phyloP scores from a whole-genome alignment of 2,888 invertebrate genomes.

The Scaptomyza flava region DNA sequence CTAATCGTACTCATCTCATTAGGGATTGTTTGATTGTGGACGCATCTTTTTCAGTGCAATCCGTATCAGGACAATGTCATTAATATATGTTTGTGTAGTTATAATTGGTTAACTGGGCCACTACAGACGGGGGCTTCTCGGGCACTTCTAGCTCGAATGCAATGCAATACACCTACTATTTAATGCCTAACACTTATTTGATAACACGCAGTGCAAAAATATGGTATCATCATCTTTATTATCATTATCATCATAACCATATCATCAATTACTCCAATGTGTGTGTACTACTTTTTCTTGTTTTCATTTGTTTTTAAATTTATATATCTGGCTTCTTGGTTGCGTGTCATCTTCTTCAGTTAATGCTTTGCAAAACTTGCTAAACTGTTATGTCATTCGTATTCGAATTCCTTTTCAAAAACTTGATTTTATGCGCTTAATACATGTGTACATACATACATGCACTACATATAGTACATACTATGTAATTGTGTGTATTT shows the following conservation, averaged over 20 bases:
- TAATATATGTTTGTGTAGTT: conserved; percentile 4
- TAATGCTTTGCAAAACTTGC: conserved; percentile 22
- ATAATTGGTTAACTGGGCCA: conserved; percentile 25
- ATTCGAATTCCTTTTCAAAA: conserved; percentile 19
- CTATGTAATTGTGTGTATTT: conserved; percentile 27
- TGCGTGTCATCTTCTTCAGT: conserved; percentile 3
- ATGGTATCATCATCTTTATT: conserved; percentile 47
- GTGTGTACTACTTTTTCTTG: conserved; percentile 3
- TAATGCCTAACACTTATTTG: conserved; percentile 73
- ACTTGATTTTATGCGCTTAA: conserved; percentile 22
- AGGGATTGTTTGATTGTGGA: conserved; percentile 6
- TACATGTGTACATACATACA: conserved; percentile 31
- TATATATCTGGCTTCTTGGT: conserved; percentile 9
- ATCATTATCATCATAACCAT: conserved; percentile 18
- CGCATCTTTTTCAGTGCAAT: conserved; percentile 34
- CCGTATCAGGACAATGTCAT: conserved; percentile 3
- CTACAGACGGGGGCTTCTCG: conserved; percentile 8
- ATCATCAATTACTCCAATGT: conserved; percentile 22
- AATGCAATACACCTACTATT: conserved; percentile 56
- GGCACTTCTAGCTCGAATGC: conserved; percentile 39
- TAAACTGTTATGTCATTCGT: conserved; percentile 12
- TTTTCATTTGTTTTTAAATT: conserved; percentile 1
- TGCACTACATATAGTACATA: conserved; percentile 15
- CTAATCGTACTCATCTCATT: background rate
- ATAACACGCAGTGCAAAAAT: conserved; percentile 77